Conservation (phyloP, 2,888 invertebrate genomes). For the Liopterus haemorrhoidalis region DNA sequence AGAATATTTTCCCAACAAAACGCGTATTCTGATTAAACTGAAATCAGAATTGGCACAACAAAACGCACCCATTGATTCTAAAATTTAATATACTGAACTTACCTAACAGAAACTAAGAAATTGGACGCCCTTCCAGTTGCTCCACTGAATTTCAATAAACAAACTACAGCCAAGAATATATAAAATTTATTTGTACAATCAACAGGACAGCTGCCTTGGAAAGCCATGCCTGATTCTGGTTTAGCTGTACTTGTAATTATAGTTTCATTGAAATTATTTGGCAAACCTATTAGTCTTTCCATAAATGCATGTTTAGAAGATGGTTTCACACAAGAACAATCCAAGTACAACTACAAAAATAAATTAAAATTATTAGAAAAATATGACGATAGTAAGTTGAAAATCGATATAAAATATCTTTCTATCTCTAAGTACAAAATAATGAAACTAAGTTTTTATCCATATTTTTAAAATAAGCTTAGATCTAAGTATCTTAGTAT, state of each 20-base stretch:
- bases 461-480: too few species aligned
- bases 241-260: conserved; percentile 8
- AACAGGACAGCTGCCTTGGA: conserved; percentile 51
- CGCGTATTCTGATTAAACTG: not conserved
- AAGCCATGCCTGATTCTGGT: conserved; percentile 40
- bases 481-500: not conserved
- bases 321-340: conserved; percentile 48
- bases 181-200: conserved; percentile 54
- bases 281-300: conserved; percentile 8
- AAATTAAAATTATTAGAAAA: not conserved
- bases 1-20: not conserved
- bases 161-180: conserved; percentile 51
- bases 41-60: not conserved
- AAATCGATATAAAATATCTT: not conserved
- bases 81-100: conserved; percentile 27
- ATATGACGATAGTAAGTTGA: not conserved
- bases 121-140: conserved; percentile 58
- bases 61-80: conserved; percentile 10
- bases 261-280: conserved; percentile 24
- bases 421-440: too few species aligned
- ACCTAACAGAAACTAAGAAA: conserved; percentile 56
- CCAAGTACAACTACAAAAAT: conserved; percentile 43
- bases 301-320: conserved; percentile 26
- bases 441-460: not conserved
- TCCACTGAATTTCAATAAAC: conserved; percentile 54